A percentile compares a stretch with the other conserved stretches of the same genome.
These are phyloP conservation scores for Myiopsitta monachus DNA, from an alignment of 2,113 vertebrate species.

Conservation along the genomic window DNA sequence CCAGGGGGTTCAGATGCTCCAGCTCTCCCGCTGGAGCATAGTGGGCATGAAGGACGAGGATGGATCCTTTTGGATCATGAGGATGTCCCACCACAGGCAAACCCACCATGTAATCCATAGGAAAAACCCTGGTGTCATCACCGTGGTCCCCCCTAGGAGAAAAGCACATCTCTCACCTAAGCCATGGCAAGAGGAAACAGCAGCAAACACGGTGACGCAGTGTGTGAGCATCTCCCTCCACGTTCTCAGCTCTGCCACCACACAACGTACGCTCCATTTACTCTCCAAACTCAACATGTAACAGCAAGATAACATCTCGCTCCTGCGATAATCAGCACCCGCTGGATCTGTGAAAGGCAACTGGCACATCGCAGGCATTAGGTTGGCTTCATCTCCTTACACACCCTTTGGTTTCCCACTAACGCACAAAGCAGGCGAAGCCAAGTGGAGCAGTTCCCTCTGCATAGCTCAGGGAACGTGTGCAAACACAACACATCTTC, in stretches of 20 bases:
- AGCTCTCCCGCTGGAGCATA: not conserved
- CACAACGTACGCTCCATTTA: not conserved
- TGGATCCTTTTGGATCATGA: not conserved
- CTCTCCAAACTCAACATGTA: not conserved
- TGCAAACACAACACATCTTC: not conserved
- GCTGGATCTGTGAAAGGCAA: not conserved
- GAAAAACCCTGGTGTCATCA: not conserved
- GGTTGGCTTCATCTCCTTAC: not conserved
- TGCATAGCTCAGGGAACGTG: not conserved
- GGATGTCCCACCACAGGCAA: not conserved
- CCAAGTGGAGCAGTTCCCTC: not conserved
- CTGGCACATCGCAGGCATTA: fast-evolving
- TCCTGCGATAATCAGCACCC: not conserved
- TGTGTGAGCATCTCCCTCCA: not conserved
- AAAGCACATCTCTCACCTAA: not conserved
- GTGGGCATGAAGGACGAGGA: not conserved
- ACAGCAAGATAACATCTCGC: not conserved
- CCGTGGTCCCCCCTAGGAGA: not conserved
- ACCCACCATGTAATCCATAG: not conserved
- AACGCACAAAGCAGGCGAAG: not conserved
- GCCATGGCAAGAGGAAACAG: fast-evolving
- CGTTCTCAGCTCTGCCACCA: not conserved
- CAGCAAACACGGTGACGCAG: fast-evolving
- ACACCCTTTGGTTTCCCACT: not conserved
- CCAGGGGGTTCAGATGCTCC: not conserved